Conservation (phyloP, 2,888 invertebrate species). For the Leptopilina syphax region DNA sequence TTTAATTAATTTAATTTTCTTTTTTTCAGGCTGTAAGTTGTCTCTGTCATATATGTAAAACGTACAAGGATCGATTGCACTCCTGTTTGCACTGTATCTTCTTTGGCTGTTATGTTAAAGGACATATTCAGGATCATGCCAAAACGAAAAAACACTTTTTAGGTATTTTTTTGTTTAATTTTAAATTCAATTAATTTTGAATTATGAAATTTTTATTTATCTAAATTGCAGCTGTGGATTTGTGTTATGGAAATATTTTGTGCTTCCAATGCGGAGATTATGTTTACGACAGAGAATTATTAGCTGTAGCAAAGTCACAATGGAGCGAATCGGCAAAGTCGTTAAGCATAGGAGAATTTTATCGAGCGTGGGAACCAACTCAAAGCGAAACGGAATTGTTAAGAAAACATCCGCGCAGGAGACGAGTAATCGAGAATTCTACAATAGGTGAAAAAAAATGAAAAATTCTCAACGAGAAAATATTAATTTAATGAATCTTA, state of each 20-base stretch:
- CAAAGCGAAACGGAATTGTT: slow-evolving; percentile 87
- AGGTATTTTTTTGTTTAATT: slow-evolving; percentile 73
- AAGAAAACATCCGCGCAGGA: slow-evolving; percentile 86
- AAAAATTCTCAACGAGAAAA: slow-evolving; percentile 19
- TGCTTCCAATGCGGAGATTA: slow-evolving; percentile 96
- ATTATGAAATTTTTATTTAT: not conserved
- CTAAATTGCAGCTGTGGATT: slow-evolving; percentile 84
- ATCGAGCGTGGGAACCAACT: slow-evolving; percentile 86
- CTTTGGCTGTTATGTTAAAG: slow-evolving; percentile 90
- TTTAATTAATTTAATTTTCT: not conserved
- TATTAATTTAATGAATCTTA: too few species aligned
- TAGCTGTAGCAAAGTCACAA: slow-evolving; percentile 73
- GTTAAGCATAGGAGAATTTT: slow-evolving; percentile 74
- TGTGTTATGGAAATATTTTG: slow-evolving; percentile 92
- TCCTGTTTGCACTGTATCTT: slow-evolving; percentile 94
- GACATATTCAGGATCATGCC: slow-evolving; percentile 92
- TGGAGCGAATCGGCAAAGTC: slow-evolving; percentile 75
- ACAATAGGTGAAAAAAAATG: slow-evolving; percentile 81
- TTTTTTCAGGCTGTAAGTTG: slow-evolving; percentile 85
- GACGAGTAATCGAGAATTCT: slow-evolving; percentile 88
- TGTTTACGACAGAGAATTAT: slow-evolving; percentile 87
- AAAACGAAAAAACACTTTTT: slow-evolving; percentile 89
- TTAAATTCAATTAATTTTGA: not conserved
- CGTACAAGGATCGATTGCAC: slow-evolving; percentile 87
- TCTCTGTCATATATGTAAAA: slow-evolving; percentile 89